Conservation (phyloP, 2,113 vertebrate species). For the Alexandromys fortis region DNA sequence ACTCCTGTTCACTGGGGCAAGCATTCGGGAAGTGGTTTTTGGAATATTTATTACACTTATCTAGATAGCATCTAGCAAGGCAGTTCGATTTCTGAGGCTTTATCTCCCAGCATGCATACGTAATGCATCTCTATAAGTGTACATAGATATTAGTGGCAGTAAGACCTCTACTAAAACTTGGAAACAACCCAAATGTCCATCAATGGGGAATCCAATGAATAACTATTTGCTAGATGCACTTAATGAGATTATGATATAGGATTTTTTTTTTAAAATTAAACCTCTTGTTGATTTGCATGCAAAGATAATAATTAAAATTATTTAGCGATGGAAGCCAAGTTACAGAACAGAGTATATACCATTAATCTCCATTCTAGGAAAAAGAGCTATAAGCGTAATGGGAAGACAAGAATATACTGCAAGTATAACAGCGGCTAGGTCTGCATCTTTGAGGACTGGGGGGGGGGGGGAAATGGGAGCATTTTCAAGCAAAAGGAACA, state of each 20-base stretch:
- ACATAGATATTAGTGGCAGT: background rate
- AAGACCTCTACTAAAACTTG: constrained; percentile 24
- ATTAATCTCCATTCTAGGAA: constrained; percentile 21
- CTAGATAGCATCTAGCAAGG: constrained; percentile 31
- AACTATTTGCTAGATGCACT: constrained; percentile 47
- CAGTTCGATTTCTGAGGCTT: background rate
- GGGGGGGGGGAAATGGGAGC: background rate
- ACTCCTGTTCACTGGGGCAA: background rate
- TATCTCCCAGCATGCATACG: background rate
- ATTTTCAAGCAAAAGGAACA: constrained; percentile 18
- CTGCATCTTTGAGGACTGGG: background rate
- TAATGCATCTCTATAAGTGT: constrained; percentile 4
- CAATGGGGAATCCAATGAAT: background rate
- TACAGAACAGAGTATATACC: background rate
- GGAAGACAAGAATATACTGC: background rate
- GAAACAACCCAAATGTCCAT: constrained; percentile 56
- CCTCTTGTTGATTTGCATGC: constrained; percentile 30
- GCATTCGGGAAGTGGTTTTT: constrained; percentile 15
- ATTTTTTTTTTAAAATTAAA: background rate
- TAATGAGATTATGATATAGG: background rate
- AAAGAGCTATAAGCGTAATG: background rate
- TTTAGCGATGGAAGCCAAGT: constrained; percentile 45
- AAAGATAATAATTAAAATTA: constrained; percentile 60
- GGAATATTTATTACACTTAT: constrained; percentile 29
- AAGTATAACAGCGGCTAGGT: background rate